A percentile compares a stretch with the other conserved stretches of the same genome.
phyloP scores from a whole-genome alignment of 2,113 vertebrate genomes.

The Zosterops japonicus region DNA sequence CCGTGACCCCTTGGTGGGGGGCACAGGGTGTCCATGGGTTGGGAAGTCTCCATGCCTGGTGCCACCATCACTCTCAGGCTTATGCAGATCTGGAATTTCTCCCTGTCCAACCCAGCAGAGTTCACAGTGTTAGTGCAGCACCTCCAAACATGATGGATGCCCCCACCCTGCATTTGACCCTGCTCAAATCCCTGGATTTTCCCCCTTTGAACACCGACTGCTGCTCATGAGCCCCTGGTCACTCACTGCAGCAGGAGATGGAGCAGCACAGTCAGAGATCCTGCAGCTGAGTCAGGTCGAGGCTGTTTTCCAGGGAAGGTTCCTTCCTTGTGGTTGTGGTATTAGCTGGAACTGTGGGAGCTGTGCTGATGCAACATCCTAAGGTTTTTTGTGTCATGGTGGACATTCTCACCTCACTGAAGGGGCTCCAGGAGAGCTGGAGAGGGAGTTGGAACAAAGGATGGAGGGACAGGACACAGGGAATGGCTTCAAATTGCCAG shows the following conservation, averaged over 20 bases:
- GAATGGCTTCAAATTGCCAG: background rate
- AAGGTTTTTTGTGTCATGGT: background rate
- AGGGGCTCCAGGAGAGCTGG: background rate
- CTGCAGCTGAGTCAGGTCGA: fast-evolving
- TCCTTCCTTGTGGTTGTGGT: fast-evolving
- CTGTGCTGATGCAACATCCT: background rate
- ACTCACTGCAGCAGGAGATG: background rate
- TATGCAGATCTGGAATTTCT: background rate
- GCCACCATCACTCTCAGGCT: background rate
- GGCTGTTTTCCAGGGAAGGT: background rate
- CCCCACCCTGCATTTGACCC: background rate
- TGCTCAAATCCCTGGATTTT: background rate
- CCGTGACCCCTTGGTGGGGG: fast-evolving
- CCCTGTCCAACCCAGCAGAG: background rate
- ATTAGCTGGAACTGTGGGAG: background rate
- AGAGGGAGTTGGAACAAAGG: background rate
- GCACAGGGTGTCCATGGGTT: fast-evolving
- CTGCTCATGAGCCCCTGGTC: background rate
- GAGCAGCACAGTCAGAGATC: background rate
- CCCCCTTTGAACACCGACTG: fast-evolving
- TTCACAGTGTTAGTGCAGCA: background rate
- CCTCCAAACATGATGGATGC: background rate
- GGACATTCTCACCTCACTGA: background rate
- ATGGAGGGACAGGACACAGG: background rate
- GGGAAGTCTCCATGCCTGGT: background rate